Base-by-base conservation (phyloP, 2,797 vertebrate genomes). In the Aphelocoma californica region DNA sequence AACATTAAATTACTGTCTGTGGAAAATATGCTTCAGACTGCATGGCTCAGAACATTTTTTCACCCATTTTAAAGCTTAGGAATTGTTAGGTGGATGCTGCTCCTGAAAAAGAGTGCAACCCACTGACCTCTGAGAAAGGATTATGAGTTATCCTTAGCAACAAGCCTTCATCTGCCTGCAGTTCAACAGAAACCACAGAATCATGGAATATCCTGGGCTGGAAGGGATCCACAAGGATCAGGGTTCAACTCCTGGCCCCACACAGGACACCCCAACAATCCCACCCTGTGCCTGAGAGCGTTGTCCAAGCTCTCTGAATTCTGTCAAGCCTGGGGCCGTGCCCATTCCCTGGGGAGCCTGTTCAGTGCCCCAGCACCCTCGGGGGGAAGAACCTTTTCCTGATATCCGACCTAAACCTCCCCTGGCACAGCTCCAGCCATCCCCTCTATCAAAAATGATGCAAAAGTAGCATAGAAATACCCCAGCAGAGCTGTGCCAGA, bases 321-420 rank as follows among this genome's bases (percentile, higher is more conserved):
- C 56, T 82, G 71, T 0, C 42, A 44, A 6, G 3, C 13, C 2
- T 6, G 32, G 42, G 16, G 56, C 62, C 6, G 26, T 48, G 78
- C 3, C 70, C 48, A 17, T 31, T 21, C 54, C 47, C 62, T 61
- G 69, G 25, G 47, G 8, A 81, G 20, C 53, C 66, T 45, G 20
- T 0, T 0, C 69, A 67, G 69, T 67, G 34, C 34, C 48, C 36
- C 42, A 32, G 7, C 26, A 42, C 26, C 20, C 48, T 56, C 21
- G 44, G 71, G 28, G 34, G 13, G 28, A 50, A 21, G 14, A 82
- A 14, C 28, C 21, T 57, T n/a, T 8, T 4, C 50, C 79, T 77
- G 50, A 51, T 1, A 18, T 1, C 38, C 64, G 64, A 1, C 44
- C 58, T 4, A 23, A 82, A 26, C 65, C 25, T 45, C 0, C 0